Percentiles rank a stretch among this genome's conserved stretches.
Evolutionary conservation across 1,140 invertebrate genomes (phyloP).

Genomic region (Neomicropteryx cornuta): DNA sequence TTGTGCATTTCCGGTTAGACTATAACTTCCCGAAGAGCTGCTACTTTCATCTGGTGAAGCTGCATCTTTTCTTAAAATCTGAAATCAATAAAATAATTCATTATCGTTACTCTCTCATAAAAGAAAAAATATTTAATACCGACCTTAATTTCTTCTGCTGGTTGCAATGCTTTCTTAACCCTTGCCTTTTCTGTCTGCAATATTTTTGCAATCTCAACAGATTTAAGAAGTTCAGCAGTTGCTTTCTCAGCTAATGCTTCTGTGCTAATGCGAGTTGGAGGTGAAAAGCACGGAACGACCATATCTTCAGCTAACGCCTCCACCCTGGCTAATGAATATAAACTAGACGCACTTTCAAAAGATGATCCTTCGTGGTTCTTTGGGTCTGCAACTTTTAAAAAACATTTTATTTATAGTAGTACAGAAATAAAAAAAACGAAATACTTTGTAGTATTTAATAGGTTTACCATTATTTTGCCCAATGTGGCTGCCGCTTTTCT

Average conservation of each 20-base stretch:
- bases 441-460: neutral
- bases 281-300: slow-evolving; percentile 41
- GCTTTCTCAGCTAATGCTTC: too few relatives aligned
- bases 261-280: slow-evolving; percentile 33
- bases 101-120: too few relatives aligned
- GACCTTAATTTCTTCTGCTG: too few relatives aligned
- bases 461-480: slow-evolving; percentile 29
- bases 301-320: slow-evolving; percentile 48
- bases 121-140: too few relatives aligned
- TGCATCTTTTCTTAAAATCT: slow-evolving; percentile 10
- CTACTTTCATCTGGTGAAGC: slow-evolving; percentile 44
- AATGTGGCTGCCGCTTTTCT: slow-evolving; percentile 33
- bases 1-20: slow-evolving; percentile 43
- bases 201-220: too few relatives aligned
- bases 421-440: neutral
- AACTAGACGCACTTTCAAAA: slow-evolving; percentile 69
- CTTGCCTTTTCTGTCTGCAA: too few relatives aligned
- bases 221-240: too few relatives aligned
- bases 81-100: slow-evolving; percentile 2
- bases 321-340: slow-evolving; percentile 61
- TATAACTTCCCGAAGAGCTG: slow-evolving; percentile 55
- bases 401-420: slow-evolving; percentile 5
- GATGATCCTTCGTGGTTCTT: slow-evolving; percentile 59
- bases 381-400: slow-evolving; percentile 25
- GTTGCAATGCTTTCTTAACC: too few relatives aligned